Base-by-base conservation (phyloP, 1,140 invertebrate genomes). In the Microplitis mediator region DNA sequence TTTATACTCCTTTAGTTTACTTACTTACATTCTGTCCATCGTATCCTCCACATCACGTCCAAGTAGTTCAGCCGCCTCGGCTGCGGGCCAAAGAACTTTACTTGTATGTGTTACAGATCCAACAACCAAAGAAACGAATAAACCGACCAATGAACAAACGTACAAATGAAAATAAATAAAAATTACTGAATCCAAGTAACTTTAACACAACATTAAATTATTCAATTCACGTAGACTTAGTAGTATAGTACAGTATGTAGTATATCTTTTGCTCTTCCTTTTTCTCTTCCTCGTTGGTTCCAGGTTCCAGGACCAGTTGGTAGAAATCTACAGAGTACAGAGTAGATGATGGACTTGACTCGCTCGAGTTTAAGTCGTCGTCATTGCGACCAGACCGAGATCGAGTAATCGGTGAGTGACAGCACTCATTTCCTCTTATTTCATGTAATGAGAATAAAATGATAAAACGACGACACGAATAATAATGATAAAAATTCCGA, bases 61-160 rank as follows among this genome's bases (percentile, higher is more conserved):
- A 64, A 71, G 61, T 71, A 31, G 39, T 34, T 63, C 61, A 63
- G 11, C 67, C 60, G 11, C 52, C 60, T 73, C 67, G 61, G 35
- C 62, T 62, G 2, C 68, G 52, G 73, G 62, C 73, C 73, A 71
- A 71, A 70, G 69, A 74, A 74, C 73, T 67, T 65, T n/a, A 50
- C 31, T 32, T 13, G 11, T 16, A 54, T 16, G n/a, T n/a, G 16
- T 14, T 54, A 54, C 39, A 45, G 6, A 45, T 45, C 39, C 39
- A 45, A 45, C 39, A 45, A 45, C 39, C 11, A 11, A 45, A 64
- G 62, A 64, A 35, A 16, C 9, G 35, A 9, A 64, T 64, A 11
- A 64, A 39, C 62, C 62, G 34, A 16, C 35, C 31, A 64, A 35
- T 39, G 39, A 45, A 45, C 39, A 45, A 45, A 45, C 39, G 39